phyloP scores from a whole-genome alignment of 2,113 vertebrate genomes.

The Tichodroma muraria region DNA sequence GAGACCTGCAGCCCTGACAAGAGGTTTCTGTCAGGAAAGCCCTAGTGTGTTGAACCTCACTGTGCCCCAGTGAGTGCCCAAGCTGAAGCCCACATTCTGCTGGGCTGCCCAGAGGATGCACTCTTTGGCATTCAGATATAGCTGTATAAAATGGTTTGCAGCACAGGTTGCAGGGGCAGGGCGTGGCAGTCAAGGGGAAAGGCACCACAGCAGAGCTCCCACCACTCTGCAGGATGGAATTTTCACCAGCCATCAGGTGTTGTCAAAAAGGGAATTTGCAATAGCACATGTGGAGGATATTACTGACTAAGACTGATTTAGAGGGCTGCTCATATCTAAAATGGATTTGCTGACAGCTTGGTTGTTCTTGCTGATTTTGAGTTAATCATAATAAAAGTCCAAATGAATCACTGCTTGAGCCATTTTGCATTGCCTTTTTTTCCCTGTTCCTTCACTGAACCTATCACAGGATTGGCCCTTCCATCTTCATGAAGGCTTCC shows the following conservation, averaged over 20 bases:
- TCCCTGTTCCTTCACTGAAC: not conserved
- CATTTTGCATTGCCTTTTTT: not conserved
- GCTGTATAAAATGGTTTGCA: not conserved
- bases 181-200: not conserved
- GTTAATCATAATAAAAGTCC: not conserved
- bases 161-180: not conserved
- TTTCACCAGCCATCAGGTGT: not conserved
- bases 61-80: not conserved
- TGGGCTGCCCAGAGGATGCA: fast-evolving
- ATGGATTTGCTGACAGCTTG: not conserved
- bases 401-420: not conserved
- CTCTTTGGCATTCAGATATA: not conserved
- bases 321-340: not conserved
- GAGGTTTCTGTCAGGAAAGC: not conserved
- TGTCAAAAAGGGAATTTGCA: not conserved
- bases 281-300: not conserved
- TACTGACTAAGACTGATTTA: not conserved
- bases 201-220: not conserved
- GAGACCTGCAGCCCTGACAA: not conserved
- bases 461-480: not conserved
- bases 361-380: not conserved
- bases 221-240: not conserved
- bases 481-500: not conserved
- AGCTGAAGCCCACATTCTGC: not conserved
- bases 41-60: fast-evolving